Evolutionary conservation across 1,140 invertebrate species (phyloP).

Genomic region (Pseudomyrmex pallidus): DNA sequence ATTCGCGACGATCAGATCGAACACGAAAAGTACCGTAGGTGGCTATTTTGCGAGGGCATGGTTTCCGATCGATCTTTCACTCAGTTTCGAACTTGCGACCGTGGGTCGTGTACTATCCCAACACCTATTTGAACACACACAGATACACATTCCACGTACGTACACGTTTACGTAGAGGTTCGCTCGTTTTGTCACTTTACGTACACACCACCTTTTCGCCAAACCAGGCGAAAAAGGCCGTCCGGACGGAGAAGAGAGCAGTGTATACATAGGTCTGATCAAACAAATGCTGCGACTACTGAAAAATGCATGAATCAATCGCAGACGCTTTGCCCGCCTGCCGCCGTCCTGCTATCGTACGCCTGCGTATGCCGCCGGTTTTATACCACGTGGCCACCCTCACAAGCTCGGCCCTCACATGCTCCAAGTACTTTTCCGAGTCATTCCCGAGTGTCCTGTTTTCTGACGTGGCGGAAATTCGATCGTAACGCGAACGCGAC

Average conservation of each 20-base stretch:
- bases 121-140: slow-evolving; percentile 29
- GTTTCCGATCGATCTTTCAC: slow-evolving; percentile 44
- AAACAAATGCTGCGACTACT: slow-evolving; percentile 70
- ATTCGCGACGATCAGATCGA: slow-evolving; percentile 50
- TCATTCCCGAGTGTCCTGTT: neutral
- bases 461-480: neutral
- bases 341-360: slow-evolving; percentile 7
- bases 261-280: slow-evolving; percentile 65
- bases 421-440: slow-evolving; percentile 35
- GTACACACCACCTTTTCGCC: neutral
- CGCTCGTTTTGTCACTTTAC: slow-evolving; percentile 8
- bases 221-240: slow-evolving; percentile 59
- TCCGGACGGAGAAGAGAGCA: slow-evolving; percentile 24
- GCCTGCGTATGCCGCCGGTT: neutral
- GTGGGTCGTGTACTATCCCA: slow-evolving; percentile 20
- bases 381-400: slow-evolving; percentile 20
- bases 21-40: slow-evolving; percentile 13
- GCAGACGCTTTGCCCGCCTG: slow-evolving; percentile 37
- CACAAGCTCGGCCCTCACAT: neutral
- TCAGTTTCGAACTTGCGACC: slow-evolving; percentile 36
- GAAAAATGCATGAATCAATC: slow-evolving; percentile 76
- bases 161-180: neutral
- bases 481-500: slow-evolving; percentile 22
- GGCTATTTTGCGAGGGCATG: slow-evolving; percentile 33
- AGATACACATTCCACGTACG: neutral